Percentiles rank a stretch among this genome's conserved stretches.
Conservation (phyloP, 2,113 vertebrate genomes). For the Trogon melanurus region DNA sequence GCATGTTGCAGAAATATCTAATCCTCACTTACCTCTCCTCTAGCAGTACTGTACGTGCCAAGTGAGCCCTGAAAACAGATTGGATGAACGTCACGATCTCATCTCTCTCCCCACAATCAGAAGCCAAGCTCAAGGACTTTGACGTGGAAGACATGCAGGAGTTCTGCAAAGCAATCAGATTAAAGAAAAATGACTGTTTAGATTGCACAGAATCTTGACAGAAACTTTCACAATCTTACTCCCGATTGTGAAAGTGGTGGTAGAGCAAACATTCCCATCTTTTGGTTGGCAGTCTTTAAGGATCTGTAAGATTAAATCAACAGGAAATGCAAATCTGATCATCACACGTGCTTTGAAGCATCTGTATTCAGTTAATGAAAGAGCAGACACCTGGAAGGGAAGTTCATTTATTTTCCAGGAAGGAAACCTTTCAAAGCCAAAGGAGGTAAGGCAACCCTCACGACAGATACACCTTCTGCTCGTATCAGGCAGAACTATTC, state of each 20-base stretch:
- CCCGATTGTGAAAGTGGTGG: not conserved
- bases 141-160: not conserved
- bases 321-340: conserved; percentile 27
- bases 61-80: conserved; percentile 85
- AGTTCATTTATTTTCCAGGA: not conserved
- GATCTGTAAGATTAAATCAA: conserved; percentile 3
- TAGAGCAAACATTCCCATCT: not conserved
- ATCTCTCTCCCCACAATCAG: conserved; percentile 30
- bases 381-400: not conserved
- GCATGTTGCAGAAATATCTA: not conserved
- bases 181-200: not conserved
- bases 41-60: conserved; percentile 67
- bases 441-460: not conserved
- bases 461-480: not conserved
- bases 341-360: conserved; percentile 1
- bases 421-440: not conserved
- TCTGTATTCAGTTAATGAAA: conserved; percentile 2
- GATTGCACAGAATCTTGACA: not conserved
- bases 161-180: conserved; percentile 63
- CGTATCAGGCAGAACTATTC: not conserved
- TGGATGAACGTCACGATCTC: conserved; percentile 79
- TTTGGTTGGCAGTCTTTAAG: not conserved
- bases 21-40: conserved; percentile 73
- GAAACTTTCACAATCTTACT: not conserved
- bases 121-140: not conserved